These are phyloP conservation scores for Machaerirhynchus nigripectus DNA, from an alignment of 2,113 vertebrate genomes.

Conservation along the genomic window DNA sequence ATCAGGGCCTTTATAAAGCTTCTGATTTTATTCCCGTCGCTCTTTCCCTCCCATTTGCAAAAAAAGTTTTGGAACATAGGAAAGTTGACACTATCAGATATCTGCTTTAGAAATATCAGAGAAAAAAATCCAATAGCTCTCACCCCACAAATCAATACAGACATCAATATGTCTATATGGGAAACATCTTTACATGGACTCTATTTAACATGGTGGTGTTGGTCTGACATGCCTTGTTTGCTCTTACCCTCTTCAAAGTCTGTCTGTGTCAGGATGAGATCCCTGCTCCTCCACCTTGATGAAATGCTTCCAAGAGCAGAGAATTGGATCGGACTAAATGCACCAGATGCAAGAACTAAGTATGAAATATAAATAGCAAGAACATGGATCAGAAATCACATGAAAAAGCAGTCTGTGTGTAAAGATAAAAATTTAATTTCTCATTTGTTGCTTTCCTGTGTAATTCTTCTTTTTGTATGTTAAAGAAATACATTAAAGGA, in stretches of 20 bases:
- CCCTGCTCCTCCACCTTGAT: not conserved
- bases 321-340: not conserved
- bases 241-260: not conserved
- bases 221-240: not conserved
- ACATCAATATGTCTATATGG: too few species aligned
- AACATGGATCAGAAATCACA: not conserved
- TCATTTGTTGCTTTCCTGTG: not conserved
- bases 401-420: not conserved
- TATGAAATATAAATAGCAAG: not conserved
- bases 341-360: not conserved
- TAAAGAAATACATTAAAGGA: not conserved
- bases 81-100: not conserved
- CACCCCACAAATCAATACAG: not conserved
- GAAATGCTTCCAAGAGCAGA: not conserved
- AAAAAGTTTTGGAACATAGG: not conserved
- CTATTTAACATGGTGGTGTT: not conserved
- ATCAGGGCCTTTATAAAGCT: not conserved
- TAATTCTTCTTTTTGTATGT: not conserved
- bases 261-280: not conserved
- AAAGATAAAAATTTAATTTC: not conserved
- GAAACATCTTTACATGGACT: not conserved
- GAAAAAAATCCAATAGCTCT: not conserved
- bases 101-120: not conserved
- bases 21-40: not conserved
- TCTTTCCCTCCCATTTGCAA: not conserved